Evolutionary conservation across 2,797 vertebrate species (phyloP), one percentile per base, ranked within the genome.

Genomic region (Hydrocynus forskahlii): DNA sequence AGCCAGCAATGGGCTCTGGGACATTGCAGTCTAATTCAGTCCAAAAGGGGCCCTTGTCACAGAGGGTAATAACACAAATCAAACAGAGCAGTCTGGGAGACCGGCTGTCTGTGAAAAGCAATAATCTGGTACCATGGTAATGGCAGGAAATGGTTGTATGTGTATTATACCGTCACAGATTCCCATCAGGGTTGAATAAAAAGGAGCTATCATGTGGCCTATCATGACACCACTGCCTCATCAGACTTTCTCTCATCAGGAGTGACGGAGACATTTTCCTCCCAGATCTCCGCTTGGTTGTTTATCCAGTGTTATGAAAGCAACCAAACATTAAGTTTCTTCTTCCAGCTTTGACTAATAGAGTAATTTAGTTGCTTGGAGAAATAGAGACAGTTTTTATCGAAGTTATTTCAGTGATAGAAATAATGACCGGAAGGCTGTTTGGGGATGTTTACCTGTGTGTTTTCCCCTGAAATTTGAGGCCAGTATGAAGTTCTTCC

Each of bases 21-120:
- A 86, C 59, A 76, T 67, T 79, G 55, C 64, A 70, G 52, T 86
- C 80, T 77, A 81, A 85, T 91, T 85, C 66, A 84, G 72, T 84
- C 54, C 84, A 70, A 76, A 66, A 16, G 76, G 29, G 29, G 29
- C 78, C 77, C 63, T 62, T 84, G 76, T 83, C 38, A 84, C 72
- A 80, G 69, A 81, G 59, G 50, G 76, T 86, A 84, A 91, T 90
- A 87, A 86, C 62, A 75, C 48, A 78, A 66, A 81, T 83, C 87
- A 90, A 89, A 91, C 83, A 89, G 85, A 88, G 83, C 62, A 43
- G 78, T 57, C 74, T 17, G 62, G 60, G 54, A 66, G 43, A 48
- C 70, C 14, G 52, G 75, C 70, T 50, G n/a, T 67, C 57, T 45
- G 55, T 76, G 76, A 83, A 76, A 67, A 50, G 66, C 77, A 55